These are phyloP conservation scores for Mythimna impura DNA, from an alignment of 2,888 invertebrate species.

Conservation along the genomic window DNA sequence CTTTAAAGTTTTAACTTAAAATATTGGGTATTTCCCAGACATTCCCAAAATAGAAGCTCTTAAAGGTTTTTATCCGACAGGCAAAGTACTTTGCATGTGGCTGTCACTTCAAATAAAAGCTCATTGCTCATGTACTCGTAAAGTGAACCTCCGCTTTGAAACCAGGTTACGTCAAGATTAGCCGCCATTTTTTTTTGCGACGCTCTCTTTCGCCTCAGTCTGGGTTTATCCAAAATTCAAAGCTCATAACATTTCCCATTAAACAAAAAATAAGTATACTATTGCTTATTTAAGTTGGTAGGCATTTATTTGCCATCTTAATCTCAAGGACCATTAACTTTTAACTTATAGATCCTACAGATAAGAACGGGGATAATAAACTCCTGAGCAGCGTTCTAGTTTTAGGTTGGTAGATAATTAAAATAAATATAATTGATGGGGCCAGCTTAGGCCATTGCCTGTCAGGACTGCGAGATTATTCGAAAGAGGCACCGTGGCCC, in stretches of 20 bases:
- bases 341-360: too few species aligned
- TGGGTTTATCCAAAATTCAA: constrained; percentile 14
- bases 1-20: neutral
- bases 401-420: too few species aligned
- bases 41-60: neutral
- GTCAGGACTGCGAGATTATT: too few species aligned
- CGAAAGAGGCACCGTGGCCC: too few species aligned
- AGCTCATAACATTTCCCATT: neutral
- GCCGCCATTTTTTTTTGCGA: neutral
- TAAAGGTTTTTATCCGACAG: constrained; percentile 10
- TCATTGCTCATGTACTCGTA: neutral
- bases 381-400: too few species aligned
- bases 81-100: neutral
- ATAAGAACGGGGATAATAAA: too few species aligned
- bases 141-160: neutral
- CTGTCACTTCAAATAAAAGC: constrained; percentile 11
- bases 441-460: too few species aligned
- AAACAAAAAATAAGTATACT: too few species aligned
- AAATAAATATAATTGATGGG: too few species aligned
- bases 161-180: constrained; percentile 2
- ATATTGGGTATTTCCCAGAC: neutral
- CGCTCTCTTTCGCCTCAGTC: neutral
- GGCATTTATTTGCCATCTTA: too few species aligned
- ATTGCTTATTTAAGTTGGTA: too few species aligned
- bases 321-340: neutral